A percentile compares a stretch with the other conserved stretches of the same genome.
Evolutionary conservation across 2,113 vertebrate species (phyloP).

Genomic region (Gymnarchus niloticus): DNA sequence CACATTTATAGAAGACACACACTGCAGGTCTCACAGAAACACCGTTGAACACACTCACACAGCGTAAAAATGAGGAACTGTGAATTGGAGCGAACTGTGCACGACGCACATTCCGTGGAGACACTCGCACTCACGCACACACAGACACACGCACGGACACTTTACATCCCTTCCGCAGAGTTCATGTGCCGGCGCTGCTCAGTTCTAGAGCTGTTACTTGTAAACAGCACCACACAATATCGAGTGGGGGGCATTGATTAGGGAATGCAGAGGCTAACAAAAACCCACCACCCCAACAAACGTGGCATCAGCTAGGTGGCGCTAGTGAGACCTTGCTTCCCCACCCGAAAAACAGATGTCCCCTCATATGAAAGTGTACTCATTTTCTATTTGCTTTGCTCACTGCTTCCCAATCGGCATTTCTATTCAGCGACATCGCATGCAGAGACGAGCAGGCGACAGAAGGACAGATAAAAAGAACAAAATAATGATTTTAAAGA

Average conservation of each 20-base stretch:
- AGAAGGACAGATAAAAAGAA: neutral
- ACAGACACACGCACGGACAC: neutral
- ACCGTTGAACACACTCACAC: neutral
- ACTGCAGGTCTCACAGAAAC: neutral
- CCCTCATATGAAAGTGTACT: too few species aligned
- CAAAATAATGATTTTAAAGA: too few species aligned
- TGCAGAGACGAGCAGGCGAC: neutral
- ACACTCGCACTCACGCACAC: neutral
- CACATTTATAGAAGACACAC: neutral
- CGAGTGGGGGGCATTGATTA: too few species aligned
- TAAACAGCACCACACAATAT: neutral
- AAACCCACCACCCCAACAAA: neutral
- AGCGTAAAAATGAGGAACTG: neutral
- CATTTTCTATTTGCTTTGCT: neutral
- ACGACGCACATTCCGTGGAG: neutral
- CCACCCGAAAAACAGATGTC: neutral
- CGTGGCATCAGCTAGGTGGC: neutral
- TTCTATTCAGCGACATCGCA: neutral
- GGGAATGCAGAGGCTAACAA: too few species aligned
- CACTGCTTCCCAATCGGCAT: neutral
- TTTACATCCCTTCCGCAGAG: neutral
- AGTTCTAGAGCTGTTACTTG: neutral
- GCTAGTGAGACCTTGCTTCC: neutral
- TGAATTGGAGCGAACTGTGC: neutral
- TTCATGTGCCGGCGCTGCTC: neutral